Base-by-base conservation (phyloP, 1,140 invertebrate species). In the Drosophila pachea region DNA sequence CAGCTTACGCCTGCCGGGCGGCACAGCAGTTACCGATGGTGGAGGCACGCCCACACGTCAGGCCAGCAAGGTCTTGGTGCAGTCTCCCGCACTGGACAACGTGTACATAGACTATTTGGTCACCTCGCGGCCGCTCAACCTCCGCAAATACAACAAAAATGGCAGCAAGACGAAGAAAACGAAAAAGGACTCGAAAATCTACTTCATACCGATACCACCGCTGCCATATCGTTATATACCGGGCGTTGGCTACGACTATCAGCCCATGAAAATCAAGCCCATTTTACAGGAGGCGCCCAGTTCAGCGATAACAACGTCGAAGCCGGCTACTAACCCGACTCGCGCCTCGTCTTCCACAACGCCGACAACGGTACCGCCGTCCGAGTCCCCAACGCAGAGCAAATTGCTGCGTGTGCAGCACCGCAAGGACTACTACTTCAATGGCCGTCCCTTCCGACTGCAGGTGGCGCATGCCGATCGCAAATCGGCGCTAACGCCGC, bases 141-240 rank as follows among this genome's bases (percentile, higher is more conserved):
- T 89, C 32, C 83, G 78, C 4, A 89, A 86, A 60, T 83, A 88
- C 67, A 79, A 86, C 69, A 73, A 76, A 42, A 84, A 74, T 16
- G 77, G 79, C 48, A 68, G 56, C 50, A 89, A 89, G 66, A 73
- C 74, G 45, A 89, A 89, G 72, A 88, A 89, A 71, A 88, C 78
- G 42, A 88, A 87, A 68, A 89, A 89, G 64, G 87, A 89, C 58
- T 89, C 87, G 14, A 87, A 86, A 72, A 89, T 89, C 50, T 89
- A 88, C 55, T 89, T 87, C 45, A 89, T 89, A 55, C 87, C 87
- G 48, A 87, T 89, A 62, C 87, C 87, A 12, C 78, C 87, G 54
- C 70, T 84, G 54, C 87, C 87, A 42, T 89, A 88, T 71, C 87
- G 87, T 8, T 88, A 77, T 60, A 79, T 88, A 76, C 87, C 87